A percentile compares a stretch with the other conserved stretches of the same genome.
Evolutionary conservation across 2,888 invertebrate genomes (phyloP).

Genomic region (Aphodius sticticus): DNA sequence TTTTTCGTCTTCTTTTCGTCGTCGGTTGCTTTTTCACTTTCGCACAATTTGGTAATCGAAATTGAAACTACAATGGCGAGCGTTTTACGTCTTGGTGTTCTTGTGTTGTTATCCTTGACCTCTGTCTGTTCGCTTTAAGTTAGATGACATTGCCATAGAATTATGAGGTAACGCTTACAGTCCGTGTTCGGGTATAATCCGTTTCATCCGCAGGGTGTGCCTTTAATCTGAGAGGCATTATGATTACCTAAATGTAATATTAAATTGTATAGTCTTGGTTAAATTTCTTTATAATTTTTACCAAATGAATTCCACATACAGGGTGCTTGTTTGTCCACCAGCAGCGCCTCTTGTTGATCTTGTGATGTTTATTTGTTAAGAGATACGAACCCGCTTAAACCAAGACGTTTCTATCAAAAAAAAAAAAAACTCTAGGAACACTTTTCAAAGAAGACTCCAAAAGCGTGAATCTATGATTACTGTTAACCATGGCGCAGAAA

Average conservation of each 20-base stretch:
- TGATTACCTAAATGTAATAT: not conserved
- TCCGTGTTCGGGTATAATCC: not conserved
- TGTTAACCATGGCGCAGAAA: no score
- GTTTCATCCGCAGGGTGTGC: not conserved
- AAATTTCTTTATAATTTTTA: no score
- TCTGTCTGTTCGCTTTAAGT: not conserved
- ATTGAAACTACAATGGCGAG: constrained; percentile 4
- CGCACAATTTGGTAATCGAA: constrained; percentile 9
- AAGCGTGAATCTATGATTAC: no score
- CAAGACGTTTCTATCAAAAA: no score
- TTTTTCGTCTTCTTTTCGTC: constrained; percentile 15
- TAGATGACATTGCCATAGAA: not conserved
- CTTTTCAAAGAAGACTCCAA: no score
- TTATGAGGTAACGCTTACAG: not conserved
- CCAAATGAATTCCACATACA: no score
- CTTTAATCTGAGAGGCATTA: not conserved
- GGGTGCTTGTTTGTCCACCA: no score
- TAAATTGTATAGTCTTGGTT: not conserved
- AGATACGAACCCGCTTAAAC: no score
- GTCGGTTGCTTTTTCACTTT: constrained; percentile 20
- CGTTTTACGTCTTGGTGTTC: not conserved
- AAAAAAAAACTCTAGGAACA: no score
- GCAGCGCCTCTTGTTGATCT: no score
- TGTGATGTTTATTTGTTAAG: no score
- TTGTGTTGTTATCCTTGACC: not conserved